These are phyloP conservation scores for Rachycentron canadum DNA, from an alignment of 2,797 vertebrate genomes.

Conservation along the genomic window DNA sequence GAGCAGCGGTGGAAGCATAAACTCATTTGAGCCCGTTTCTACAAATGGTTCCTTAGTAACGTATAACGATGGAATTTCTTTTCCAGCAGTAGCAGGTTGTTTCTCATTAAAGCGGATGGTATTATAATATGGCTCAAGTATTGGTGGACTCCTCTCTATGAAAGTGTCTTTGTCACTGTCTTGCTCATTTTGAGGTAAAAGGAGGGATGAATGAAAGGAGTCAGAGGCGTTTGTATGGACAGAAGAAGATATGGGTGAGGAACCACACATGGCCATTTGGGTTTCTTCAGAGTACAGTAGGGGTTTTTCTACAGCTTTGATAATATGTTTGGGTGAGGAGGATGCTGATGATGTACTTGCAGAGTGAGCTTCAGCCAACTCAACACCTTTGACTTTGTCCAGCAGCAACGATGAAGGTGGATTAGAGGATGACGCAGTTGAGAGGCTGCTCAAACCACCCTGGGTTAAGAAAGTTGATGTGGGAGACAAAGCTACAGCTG, in stretches of 20 bases:
- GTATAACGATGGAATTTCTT: neutral
- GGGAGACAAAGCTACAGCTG: conserved; percentile 14
- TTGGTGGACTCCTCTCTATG: conserved; percentile 4
- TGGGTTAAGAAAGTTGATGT: conserved; percentile 27
- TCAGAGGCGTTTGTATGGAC: conserved; percentile 5
- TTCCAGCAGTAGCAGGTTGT: neutral
- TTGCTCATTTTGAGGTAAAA: conserved; percentile 39
- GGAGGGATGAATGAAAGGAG: conserved; percentile 20
- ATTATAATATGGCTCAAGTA: conserved; percentile 18
- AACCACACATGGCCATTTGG: neutral
- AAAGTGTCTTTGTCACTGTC: neutral
- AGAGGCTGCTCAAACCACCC: conserved; percentile 12
- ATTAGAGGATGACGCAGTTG: neutral
- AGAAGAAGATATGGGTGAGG: neutral
- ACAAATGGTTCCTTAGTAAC: neutral
- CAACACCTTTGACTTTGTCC: neutral
- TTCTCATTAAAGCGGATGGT: neutral
- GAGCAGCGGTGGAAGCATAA: conserved; percentile 51
- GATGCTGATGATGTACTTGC: neutral
- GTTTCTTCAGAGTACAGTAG: conserved; percentile 26
- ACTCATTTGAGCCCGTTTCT: neutral
- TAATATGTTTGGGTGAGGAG: neutral
- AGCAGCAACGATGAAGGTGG: neutral
- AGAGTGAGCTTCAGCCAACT: neutral
- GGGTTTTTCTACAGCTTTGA: neutral